phyloP scores from a whole-genome alignment of 2,888 invertebrate species.

The Noctua comes region DNA sequence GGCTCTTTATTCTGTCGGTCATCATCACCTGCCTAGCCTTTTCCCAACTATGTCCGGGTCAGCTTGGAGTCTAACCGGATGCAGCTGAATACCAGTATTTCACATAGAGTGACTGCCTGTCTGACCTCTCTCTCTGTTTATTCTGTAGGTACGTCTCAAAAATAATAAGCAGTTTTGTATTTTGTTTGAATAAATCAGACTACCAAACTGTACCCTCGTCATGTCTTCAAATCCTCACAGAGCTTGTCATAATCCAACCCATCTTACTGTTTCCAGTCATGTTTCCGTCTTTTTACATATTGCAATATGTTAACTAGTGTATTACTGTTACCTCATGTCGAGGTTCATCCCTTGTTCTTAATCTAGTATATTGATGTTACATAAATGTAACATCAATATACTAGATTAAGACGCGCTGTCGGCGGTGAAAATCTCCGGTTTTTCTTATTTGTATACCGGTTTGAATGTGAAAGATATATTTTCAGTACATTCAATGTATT shows the following conservation, averaged over 20 bases:
- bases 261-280: conserved; percentile 54
- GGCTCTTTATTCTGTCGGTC: neutral
- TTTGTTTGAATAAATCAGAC: conserved; percentile 60
- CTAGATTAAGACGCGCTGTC: conserved; percentile 24
- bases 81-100: neutral
- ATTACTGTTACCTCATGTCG: conserved; percentile 15
- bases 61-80: neutral
- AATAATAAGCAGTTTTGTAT: conserved; percentile 22
- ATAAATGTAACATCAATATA: conserved; percentile 50
- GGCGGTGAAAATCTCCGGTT: conserved; percentile 35
- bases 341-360: conserved; percentile 34
- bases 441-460: conserved; percentile 41
- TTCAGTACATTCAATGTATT: conserved; percentile 37
- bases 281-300: conserved; percentile 54
- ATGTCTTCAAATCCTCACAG: conserved; percentile 66
- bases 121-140: neutral
- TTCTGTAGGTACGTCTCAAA: neutral
- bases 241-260: conserved; percentile 65
- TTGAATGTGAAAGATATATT: conserved; percentile 43
- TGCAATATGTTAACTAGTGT: conserved; percentile 49
- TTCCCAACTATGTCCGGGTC: neutral
- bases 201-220: conserved; percentile 64
- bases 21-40: neutral
- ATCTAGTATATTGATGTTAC: too few relatives aligned
- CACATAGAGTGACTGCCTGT: neutral